A percentile compares a stretch with the other conserved stretches of the same genome.
Conservation (phyloP, 2,888 invertebrate genomes). For the Tetheella fluctuosa region DNA sequence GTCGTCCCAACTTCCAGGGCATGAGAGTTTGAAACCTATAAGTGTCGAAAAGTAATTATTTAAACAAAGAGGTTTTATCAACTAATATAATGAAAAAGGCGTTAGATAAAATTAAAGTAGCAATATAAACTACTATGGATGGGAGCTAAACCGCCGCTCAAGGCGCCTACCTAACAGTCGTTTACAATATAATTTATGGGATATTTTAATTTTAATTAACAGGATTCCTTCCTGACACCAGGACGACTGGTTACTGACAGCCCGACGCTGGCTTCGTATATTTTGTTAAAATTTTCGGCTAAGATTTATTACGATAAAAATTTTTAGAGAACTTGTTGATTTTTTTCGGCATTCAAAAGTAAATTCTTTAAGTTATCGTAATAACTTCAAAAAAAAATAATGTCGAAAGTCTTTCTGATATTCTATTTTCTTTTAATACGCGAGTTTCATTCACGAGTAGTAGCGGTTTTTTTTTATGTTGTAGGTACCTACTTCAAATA, state of each 20-base stretch:
- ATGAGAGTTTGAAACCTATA: no score
- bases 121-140: constrained; percentile 18
- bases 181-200: constrained; percentile 58
- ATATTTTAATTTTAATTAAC: constrained; percentile 65
- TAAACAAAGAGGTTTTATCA: no score
- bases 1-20: no score
- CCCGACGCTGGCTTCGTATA: constrained; percentile 3
- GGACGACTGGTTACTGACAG: constrained; percentile 28
- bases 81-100: no score
- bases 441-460: no score
- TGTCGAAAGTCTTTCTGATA: no score
- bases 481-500: no score
- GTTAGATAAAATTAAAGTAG: not conserved
- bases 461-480: no score
- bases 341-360: not conserved
- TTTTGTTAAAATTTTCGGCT: not conserved
- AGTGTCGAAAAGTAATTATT: no score
- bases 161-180: constrained; percentile 15
- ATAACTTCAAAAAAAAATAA: no score
- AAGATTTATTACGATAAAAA: constrained; percentile 2
- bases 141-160: constrained; percentile 11
- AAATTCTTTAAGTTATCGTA: no score
- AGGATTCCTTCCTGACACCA: constrained; percentile 37
- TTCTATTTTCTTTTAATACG: no score
- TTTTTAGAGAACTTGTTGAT: not conserved